These are phyloP conservation scores for Pipistrellus nathusii DNA, from an alignment of 2,797 vertebrate genomes.

Conservation along the genomic window DNA sequence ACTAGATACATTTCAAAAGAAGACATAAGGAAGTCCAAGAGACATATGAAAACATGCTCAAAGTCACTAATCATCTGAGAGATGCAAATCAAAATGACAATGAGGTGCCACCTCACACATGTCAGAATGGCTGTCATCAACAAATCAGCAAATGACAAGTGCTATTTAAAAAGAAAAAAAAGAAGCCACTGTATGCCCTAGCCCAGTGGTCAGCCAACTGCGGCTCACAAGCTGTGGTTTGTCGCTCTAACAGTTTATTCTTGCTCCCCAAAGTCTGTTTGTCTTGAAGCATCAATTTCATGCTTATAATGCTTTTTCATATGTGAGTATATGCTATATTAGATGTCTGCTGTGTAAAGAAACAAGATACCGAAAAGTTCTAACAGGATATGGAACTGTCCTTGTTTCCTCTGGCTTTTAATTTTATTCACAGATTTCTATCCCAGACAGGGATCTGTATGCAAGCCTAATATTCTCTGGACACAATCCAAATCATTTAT, in stretches of 20 bases:
- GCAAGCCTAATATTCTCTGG: not conserved
- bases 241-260: not conserved
- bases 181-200: no score
- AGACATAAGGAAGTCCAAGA: no score
- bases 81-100: no score
- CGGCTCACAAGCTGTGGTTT: no score
- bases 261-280: not conserved
- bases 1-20: no score
- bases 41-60: no score
- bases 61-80: no score
- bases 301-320: not conserved
- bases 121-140: no score
- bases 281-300: constrained; percentile 11
- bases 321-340: not conserved
- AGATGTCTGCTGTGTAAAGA: not conserved
- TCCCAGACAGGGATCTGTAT: not conserved
- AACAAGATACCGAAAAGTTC: not conserved
- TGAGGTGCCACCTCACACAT: no score
- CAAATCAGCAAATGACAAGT: no score
- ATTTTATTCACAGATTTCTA: not conserved
- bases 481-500: not conserved
- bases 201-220: no score
- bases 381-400: not conserved
- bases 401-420: constrained; percentile 25
- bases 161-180: no score